Conservation (phyloP, 2,888 invertebrate genomes). For the Sympetrum striolatum region DNA sequence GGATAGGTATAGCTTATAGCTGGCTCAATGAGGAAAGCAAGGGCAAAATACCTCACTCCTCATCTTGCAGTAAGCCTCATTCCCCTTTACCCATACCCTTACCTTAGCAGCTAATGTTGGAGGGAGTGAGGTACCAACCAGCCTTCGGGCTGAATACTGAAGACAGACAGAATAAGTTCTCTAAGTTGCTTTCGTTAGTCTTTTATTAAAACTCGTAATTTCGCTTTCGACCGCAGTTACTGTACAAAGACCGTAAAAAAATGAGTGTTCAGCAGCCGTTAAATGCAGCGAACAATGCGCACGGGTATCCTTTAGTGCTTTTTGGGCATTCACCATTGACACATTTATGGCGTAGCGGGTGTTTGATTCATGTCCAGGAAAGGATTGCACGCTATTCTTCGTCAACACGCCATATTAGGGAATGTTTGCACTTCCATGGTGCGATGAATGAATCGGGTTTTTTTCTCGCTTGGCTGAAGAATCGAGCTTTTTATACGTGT, state of each 20-base stretch:
- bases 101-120: too few species aligned
- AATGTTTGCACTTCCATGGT: background rate
- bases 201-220: background rate
- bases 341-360: conserved; percentile 21
- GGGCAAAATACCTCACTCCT: too few species aligned
- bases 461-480: background rate
- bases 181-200: background rate
- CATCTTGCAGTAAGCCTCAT: too few species aligned
- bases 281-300: background rate
- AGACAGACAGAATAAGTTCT: too few species aligned
- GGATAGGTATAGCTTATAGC: too few species aligned
- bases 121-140: too few species aligned
- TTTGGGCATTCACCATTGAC: background rate
- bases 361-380: conserved; percentile 2
- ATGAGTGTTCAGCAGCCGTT: background rate
- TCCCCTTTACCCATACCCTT: too few species aligned
- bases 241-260: background rate
- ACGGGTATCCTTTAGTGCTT: background rate
- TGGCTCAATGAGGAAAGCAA: too few species aligned
- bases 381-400: background rate
- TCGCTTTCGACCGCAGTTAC: background rate
- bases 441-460: background rate
- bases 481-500: background rate
- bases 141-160: too few species aligned
- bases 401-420: conserved; percentile 6